Conservation (phyloP, 1,140 invertebrate species). For the Drosophila sp. region DNA sequence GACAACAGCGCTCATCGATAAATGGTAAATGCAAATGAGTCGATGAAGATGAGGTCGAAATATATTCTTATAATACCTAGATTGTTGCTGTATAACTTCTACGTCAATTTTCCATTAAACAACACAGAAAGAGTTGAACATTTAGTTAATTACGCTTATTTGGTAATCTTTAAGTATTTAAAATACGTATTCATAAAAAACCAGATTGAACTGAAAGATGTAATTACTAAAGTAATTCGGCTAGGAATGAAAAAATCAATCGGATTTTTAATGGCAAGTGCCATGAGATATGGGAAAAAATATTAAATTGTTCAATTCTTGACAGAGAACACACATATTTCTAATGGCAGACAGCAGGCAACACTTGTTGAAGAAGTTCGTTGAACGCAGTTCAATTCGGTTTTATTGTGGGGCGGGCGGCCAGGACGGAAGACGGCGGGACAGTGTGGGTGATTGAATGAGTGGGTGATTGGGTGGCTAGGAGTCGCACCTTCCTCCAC, state of each 20-base stretch:
- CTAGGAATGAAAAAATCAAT: not conserved
- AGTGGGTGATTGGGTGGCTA: not conserved
- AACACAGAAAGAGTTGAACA: too few species aligned
- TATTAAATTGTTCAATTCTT: constrained; percentile 4
- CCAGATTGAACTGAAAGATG: not conserved
- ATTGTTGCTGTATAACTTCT: too few species aligned
- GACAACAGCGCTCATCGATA: too few species aligned
- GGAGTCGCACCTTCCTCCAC: constrained; percentile 36
- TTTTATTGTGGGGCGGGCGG: constrained; percentile 8
- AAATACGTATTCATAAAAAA: too few species aligned
- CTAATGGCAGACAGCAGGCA: constrained; percentile 11
- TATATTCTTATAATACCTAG: too few species aligned
- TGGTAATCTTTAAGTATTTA: too few species aligned
- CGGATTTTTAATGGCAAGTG: not conserved
- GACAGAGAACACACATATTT: constrained; percentile 20
- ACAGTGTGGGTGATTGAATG: constrained; percentile 12
- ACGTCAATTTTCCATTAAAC: too few species aligned
- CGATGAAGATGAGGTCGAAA: too few species aligned
- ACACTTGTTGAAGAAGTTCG: not conserved
- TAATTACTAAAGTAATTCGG: not conserved
- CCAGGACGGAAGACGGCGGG: constrained; percentile 8
- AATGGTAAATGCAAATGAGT: too few species aligned
- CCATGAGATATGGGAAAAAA: not conserved
- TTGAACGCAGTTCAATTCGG: constrained; percentile 7
- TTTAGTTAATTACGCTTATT: too few species aligned